Base-by-base conservation (phyloP, 2,888 invertebrate genomes). In the Conops quadrifasciatus region DNA sequence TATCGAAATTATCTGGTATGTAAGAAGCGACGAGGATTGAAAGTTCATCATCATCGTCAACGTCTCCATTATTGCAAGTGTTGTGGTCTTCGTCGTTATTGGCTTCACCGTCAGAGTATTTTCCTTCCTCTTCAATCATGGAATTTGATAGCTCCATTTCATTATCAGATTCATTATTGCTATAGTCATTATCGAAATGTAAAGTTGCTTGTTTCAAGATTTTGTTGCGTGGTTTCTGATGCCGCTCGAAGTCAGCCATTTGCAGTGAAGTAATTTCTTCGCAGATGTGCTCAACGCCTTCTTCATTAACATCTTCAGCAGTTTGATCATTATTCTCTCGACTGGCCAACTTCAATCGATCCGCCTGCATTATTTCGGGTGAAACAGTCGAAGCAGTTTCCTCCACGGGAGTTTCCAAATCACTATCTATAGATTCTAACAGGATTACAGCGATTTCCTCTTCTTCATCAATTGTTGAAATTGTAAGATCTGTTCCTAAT, bases 11-110 rank as follows among this genome's bases (percentile, higher is more conserved):
- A 28, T 83, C 79, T 19, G 81, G 80, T 53, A 84, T 74, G 58
- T 84, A 85, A 2, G 83, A 83, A 15, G 84, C 84, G 43, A 84
- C 84, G 70, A 85, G 83, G 15, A 85, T 80, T 67, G 85, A 85
- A 28, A 84, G 73, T 58, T 85, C 80, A 74, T 85, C 85, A 19
- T 84, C 83, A 4, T 82, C 81, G 1, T 79, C 26, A 49, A 53
- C 21, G 21, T 53, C 11, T 45, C n/a, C 47, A 63, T 21, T 19
- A 53, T 15, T n/a, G 7, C 36, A 30, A 19, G 45, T 70, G 30
- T 64, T 67, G 26, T 66, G 58, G 3, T 56, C 49, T 3, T 65
- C 65, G 21, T 70, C 78, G 36, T 82, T 80, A 65, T 80, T n/a
- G n/a, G n/a, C n/a, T n/a, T n/a, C n/a, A n/a, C n/a, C n/a, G n/a